Base-by-base conservation (phyloP, 2,797 vertebrate genomes). In the Cryptoblepharus egeriae region DNA sequence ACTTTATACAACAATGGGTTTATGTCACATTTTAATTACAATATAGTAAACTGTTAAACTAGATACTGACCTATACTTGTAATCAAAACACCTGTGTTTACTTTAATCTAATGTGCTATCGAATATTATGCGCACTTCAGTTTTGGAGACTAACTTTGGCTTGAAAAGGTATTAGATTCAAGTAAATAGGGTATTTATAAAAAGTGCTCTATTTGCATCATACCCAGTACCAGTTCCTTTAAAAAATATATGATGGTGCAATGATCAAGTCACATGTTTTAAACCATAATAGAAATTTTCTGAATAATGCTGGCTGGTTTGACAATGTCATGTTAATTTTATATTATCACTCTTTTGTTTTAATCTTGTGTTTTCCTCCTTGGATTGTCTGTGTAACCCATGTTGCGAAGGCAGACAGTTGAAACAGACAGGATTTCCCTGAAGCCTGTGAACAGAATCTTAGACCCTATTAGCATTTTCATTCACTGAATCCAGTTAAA, bases 401-500 rank as follows among this genome's bases (percentile, higher is more conserved):
- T 20, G 39, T n/a, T 63, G 28, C 5, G 18, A 55, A 77, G n/a
- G 42, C 10, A 72, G 26, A 28, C 37, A 39, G 37, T 67, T n/a
- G 37, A 69, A n/a, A 71, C 72, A 68, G 30, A 24, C 26, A 37
- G 24, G 22, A 37, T 18, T 57, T 26, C 30, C 28, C 55, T 61
- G 58, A 68, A 35, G 37, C n/a, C 18, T 52, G 26, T 32, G 71
- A 24, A 60, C 60, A 61, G 68, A 79, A 30, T 79, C 76, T 74
- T 58, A 68, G 60, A 84, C 74, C n/a, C 60, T 58, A 78, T 78
- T 65, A 83, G n/a, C 12, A 20, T 45, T 52, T 52, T 30, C 18
- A 26, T 81, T 30, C 1, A 2, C 42, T 49, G 60, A 73, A 37
- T 67, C 52, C 63, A 60, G 7, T 78, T 65, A 73, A 84, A 60